These are phyloP conservation scores for Drosophila sechellia DNA, from an alignment of 1,140 invertebrate species.

Conservation along the genomic window DNA sequence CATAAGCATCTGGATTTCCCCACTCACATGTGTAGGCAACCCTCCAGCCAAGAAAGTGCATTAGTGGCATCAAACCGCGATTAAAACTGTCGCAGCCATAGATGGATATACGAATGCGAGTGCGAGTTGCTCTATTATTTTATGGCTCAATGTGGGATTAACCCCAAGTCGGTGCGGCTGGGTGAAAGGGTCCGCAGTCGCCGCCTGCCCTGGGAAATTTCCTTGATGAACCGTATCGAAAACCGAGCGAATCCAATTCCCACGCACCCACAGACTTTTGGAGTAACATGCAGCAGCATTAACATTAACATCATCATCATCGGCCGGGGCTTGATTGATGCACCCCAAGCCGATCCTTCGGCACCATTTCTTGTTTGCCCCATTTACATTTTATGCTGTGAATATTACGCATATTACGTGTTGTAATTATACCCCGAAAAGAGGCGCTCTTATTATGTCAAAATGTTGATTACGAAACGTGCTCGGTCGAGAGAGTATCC, in stretches of 20 bases:
- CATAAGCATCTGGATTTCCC: conserved; percentile 69
- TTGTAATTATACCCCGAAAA: conserved; percentile 60
- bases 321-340: conserved; percentile 26
- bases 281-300: conserved; percentile 55
- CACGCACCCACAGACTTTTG: conserved; percentile 54
- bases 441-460: conserved; percentile 64
- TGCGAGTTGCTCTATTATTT: conserved; percentile 46
- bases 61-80: conserved; percentile 54
- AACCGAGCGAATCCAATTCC: conserved; percentile 52
- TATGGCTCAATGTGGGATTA: conserved; percentile 67
- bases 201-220: conserved; percentile 66
- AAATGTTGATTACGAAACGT: conserved; percentile 80
- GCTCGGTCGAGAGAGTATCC: conserved; percentile 41
- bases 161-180: conserved; percentile 21
- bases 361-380: conserved; percentile 35
- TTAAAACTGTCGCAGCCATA: conserved; percentile 78
- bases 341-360: conserved; percentile 33
- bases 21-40: conserved; percentile 10
- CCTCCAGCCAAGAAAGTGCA: conserved; percentile 40
- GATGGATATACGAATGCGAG: conserved; percentile 40
- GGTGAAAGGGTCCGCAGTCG: conserved; percentile 18
- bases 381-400: conserved; percentile 72
- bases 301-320: conserved; percentile 33
- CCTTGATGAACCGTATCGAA: conserved; percentile 57
- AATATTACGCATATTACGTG: conserved; percentile 82